These are phyloP conservation scores for Xiphorhynchus erythropygius DNA, from an alignment of 2,797 vertebrate species.

Conservation along the genomic window DNA sequence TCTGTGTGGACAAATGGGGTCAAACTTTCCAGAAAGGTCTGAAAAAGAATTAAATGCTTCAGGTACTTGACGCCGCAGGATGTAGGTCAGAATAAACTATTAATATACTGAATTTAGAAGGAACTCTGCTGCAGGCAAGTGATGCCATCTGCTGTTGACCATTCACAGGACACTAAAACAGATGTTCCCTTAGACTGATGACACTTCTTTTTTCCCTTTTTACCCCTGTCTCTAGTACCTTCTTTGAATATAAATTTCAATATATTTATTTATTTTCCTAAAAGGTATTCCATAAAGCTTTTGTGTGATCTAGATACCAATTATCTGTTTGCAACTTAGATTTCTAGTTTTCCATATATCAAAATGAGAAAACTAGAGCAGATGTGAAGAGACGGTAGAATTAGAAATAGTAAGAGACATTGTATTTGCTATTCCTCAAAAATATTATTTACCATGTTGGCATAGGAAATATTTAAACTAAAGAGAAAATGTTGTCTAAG, in stretches of 20 bases:
- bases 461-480: neutral
- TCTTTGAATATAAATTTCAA: neutral
- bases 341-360: neutral
- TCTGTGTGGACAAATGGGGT: neutral
- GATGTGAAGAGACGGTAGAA: neutral
- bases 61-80: neutral
- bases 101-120: neutral
- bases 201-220: neutral
- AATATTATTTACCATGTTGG: neutral
- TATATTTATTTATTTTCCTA: neutral
- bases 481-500: neutral
- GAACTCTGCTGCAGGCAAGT: neutral
- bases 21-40: neutral
- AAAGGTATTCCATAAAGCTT: neutral
- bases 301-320: neutral
- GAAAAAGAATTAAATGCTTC: neutral
- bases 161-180: neutral
- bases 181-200: neutral
- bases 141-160: constrained; percentile 33
- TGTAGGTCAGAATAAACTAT: neutral
- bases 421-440: neutral
- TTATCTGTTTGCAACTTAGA: neutral
- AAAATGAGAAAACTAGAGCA: neutral
- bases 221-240: neutral
- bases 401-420: neutral